phyloP scores from a whole-genome alignment of 1,140 invertebrate genomes.

The Euwallacea similis region DNA sequence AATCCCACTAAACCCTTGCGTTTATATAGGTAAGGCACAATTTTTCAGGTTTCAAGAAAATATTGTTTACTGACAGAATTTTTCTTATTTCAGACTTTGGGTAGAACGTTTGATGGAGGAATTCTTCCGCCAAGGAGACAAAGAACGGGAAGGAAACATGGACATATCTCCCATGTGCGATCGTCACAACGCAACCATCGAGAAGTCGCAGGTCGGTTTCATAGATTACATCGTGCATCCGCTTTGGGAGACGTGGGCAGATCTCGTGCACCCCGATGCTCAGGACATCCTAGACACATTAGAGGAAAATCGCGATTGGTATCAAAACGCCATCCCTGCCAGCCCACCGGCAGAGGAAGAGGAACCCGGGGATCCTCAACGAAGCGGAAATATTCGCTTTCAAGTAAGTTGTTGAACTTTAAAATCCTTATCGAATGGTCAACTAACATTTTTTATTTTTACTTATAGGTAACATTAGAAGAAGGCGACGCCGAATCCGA shows the following conservation, averaged over 20 bases:
- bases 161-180: slow-evolving; percentile 99
- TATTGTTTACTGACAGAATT: neutral
- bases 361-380: slow-evolving; percentile 45
- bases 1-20: slow-evolving; percentile 98
- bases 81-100: slow-evolving; percentile 67
- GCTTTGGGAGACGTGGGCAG: slow-evolving; percentile 99
- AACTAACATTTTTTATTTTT: slow-evolving; percentile 39
- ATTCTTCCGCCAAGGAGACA: slow-evolving; percentile 96
- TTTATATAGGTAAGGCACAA: slow-evolving; percentile 66
- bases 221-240: slow-evolving; percentile 99
- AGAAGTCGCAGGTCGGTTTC: slow-evolving; percentile 98
- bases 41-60: neutral
- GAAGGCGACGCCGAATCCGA: slow-evolving; percentile 67
- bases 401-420: slow-evolving; percentile 61
- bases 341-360: slow-evolving; percentile 67
- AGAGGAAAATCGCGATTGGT: slow-evolving; percentile 98
- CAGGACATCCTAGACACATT: slow-evolving; percentile 96
- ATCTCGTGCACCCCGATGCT: slow-evolving; percentile 97
- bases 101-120: slow-evolving; percentile 94
- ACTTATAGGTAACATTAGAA: slow-evolving; percentile 77
- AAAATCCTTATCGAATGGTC: neutral
- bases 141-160: slow-evolving; percentile 88
- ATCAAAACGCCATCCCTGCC: slow-evolving; percentile 83
- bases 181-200: slow-evolving; percentile 90
- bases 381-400: slow-evolving; percentile 48